A percentile compares a stretch with the other conserved stretches of the same genome.
Conservation (phyloP, 2,888 invertebrate genomes). For the Aquatica leii region DNA sequence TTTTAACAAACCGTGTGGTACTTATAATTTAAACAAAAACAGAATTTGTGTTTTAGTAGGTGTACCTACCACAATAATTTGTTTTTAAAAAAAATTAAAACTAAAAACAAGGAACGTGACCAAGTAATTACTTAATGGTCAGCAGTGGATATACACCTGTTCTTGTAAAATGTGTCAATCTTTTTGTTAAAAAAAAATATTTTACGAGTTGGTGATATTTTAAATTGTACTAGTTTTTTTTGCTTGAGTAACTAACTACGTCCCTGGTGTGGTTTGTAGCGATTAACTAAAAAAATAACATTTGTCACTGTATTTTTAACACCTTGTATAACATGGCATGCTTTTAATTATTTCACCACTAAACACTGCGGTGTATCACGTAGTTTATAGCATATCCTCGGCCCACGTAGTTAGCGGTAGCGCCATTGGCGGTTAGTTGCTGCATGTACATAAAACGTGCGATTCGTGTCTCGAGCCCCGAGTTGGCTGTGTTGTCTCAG, state of each 20-base stretch:
- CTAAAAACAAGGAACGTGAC: too few species aligned
- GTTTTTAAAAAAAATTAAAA: too few species aligned
- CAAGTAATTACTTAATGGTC: constrained; percentile 48
- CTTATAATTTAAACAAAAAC: constrained; percentile 12
- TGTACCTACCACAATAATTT: constrained; percentile 32
- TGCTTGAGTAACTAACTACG: constrained; percentile 50
- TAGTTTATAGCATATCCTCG: constrained; percentile 47
- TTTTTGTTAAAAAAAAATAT: constrained; percentile 44
- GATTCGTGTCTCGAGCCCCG: constrained; percentile 48
- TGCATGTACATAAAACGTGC: constrained; percentile 52
- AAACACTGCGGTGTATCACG: constrained; percentile 51
- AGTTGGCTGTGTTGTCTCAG: constrained; percentile 62
- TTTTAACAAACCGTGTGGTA: constrained; percentile 29
- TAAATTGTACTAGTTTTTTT: constrained; percentile 52
- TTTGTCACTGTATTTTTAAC: constrained; percentile 27
- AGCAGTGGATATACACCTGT: constrained; percentile 58
- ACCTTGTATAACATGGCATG: constrained; percentile 48
- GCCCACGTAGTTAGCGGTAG: constrained; percentile 52
- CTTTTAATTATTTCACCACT: constrained; percentile 42
- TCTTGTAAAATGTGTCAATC: constrained; percentile 50
- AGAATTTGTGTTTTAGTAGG: constrained; percentile 34
- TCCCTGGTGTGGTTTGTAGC: constrained; percentile 24
- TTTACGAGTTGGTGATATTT: constrained; percentile 59
- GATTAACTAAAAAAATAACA: constrained; percentile 17
- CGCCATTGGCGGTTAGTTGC: constrained; percentile 46